phyloP scores from a whole-genome alignment of 2,888 invertebrate species.

The Melanchra persicariae region DNA sequence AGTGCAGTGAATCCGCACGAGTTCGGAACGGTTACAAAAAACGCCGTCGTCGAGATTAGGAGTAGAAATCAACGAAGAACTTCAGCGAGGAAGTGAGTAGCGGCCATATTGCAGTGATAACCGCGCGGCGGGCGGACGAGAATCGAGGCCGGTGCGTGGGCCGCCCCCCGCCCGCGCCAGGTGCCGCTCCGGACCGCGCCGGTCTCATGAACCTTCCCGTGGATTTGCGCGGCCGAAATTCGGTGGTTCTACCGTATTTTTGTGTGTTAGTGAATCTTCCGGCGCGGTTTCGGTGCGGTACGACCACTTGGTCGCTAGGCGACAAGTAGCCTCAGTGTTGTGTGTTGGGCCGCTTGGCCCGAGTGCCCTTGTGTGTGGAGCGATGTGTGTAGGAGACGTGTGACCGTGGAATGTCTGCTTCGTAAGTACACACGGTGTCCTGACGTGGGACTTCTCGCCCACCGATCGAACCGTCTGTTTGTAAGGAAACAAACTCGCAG shows the following conservation, averaged over 20 bases:
- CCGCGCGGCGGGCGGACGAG: slow-evolving; percentile 91
- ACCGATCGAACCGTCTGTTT: slow-evolving; percentile 67
- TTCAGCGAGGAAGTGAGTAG: slow-evolving; percentile 91
- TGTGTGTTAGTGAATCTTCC: slow-evolving; percentile 86
- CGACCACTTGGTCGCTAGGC: slow-evolving; percentile 74
- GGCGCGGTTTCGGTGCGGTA: slow-evolving; percentile 87
- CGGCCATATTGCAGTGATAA: slow-evolving; percentile 91
- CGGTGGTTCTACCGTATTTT: slow-evolving; percentile 87
- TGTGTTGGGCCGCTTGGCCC: slow-evolving; percentile 87
- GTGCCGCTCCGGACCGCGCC: slow-evolving; percentile 92
- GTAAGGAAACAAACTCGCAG: slow-evolving; percentile 57
- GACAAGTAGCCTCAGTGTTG: slow-evolving; percentile 81
- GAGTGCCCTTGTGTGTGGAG: slow-evolving; percentile 86
- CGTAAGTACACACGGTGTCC: slow-evolving; percentile 86
- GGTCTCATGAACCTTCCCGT: slow-evolving; percentile 91
- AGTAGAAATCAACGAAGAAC: slow-evolving; percentile 91
- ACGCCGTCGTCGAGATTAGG: slow-evolving; percentile 90
- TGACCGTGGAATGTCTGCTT: slow-evolving; percentile 87
- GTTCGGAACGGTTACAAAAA: slow-evolving; percentile 90
- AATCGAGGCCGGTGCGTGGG: slow-evolving; percentile 91
- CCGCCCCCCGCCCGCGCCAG: slow-evolving; percentile 90
- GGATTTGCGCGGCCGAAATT: slow-evolving; percentile 91
- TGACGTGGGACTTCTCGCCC: slow-evolving; percentile 75
- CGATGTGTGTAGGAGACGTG: slow-evolving; percentile 88
- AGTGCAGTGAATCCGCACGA: slow-evolving; percentile 91